These are phyloP conservation scores for Drosophila borealis DNA, from an alignment of 2,888 invertebrate genomes.

Conservation along the genomic window DNA sequence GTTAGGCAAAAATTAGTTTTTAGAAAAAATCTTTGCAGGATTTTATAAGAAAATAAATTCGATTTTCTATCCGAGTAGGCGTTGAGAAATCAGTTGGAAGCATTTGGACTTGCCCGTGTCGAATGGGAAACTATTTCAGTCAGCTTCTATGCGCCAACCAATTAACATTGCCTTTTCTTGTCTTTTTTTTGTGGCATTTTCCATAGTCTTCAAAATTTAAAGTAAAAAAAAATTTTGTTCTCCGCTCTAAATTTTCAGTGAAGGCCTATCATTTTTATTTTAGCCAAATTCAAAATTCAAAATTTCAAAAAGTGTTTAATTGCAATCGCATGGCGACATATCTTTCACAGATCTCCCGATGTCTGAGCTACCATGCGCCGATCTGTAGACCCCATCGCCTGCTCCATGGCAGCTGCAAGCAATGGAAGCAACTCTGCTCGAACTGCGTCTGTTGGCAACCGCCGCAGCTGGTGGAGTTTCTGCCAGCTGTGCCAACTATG, in stretches of 20 bases:
- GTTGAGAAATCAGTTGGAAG: background rate
- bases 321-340: constrained; percentile 37
- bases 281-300: constrained; percentile 10
- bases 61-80: constrained; percentile 10
- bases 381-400: constrained; percentile 50
- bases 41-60: too few relatives aligned
- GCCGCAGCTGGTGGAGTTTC: constrained; percentile 8
- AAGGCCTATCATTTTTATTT: constrained; percentile 2
- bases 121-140: constrained; percentile 1
- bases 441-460: constrained; percentile 20
- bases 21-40: too few relatives aligned
- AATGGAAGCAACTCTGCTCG: constrained; percentile 44
- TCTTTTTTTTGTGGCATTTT: constrained; percentile 3
- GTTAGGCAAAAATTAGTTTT: too few relatives aligned
- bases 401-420: constrained; percentile 44
- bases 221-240: background rate
- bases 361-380: constrained; percentile 62
- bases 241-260: too few relatives aligned
- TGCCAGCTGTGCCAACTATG: constrained; percentile 17
- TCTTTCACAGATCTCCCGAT: constrained; percentile 69
- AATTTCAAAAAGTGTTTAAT: constrained; percentile 1
- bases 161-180: constrained; percentile 8
- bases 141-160: background rate
- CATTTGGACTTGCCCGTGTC: too few relatives aligned
- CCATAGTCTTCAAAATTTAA: constrained; percentile 6